Conservation (phyloP, 2,888 invertebrate genomes). For the Tanypteryx hageni region DNA sequence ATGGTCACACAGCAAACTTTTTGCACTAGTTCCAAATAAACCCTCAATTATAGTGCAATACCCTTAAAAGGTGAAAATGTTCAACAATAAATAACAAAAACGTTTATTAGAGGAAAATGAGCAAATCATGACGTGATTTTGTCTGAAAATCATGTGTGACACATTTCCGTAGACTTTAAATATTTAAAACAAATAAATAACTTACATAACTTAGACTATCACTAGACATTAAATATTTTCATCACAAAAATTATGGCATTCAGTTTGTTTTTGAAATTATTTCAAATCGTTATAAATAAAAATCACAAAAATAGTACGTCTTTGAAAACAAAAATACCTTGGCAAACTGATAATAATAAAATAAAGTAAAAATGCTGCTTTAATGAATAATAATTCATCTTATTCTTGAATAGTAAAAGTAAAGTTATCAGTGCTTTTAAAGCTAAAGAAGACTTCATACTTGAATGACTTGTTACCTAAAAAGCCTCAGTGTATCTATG, state of each 20-base stretch:
- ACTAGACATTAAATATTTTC: slow-evolving; percentile 51
- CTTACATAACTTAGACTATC: slow-evolving; percentile 49
- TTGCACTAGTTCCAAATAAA: slow-evolving; percentile 27
- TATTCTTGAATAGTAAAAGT: slow-evolving; percentile 17
- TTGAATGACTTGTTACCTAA: slow-evolving; percentile 46
- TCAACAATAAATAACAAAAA: slow-evolving; percentile 60
- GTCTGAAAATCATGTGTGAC: slow-evolving; percentile 2
- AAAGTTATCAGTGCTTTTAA: slow-evolving; percentile 49
- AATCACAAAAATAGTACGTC: slow-evolving; percentile 44
- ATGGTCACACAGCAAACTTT: slow-evolving; percentile 11
- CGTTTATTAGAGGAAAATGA: slow-evolving; percentile 32
- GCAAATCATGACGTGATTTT: not conserved
- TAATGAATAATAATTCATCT: slow-evolving; percentile 14
- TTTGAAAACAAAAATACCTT: slow-evolving; percentile 26
- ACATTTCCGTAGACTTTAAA: slow-evolving; percentile 1
- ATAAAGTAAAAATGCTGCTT: slow-evolving; percentile 30
- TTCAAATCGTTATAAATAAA: slow-evolving; percentile 25
- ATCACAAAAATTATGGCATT: slow-evolving; percentile 56
- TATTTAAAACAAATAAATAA: slow-evolving; percentile 53
- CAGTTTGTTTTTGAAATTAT: not conserved
- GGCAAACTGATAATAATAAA: slow-evolving; percentile 17
- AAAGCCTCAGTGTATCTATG: slow-evolving; percentile 15
- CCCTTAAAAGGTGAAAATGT: not conserved
- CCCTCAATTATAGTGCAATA: not conserved
- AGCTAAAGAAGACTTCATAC: slow-evolving; percentile 36